Percentiles rank a stretch among this genome's conserved stretches.
These are phyloP conservation scores for Eurypyga helias DNA, from an alignment of 2,113 vertebrate genomes.

Conservation along the genomic window DNA sequence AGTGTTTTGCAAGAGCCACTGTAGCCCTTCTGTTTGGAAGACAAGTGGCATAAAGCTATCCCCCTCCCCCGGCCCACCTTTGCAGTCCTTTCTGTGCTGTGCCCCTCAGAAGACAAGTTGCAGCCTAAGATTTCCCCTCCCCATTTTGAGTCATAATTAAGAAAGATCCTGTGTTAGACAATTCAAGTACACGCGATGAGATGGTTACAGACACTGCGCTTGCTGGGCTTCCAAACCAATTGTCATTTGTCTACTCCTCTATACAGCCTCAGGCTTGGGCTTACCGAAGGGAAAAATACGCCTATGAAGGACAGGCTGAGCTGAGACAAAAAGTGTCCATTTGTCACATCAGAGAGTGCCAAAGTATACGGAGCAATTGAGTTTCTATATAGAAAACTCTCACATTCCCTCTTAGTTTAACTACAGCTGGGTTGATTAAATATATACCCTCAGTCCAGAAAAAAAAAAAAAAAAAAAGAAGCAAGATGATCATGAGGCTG, in stretches of 20 bases:
- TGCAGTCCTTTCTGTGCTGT: neutral
- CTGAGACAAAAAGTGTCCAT: neutral
- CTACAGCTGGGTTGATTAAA: neutral
- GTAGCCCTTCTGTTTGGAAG: neutral
- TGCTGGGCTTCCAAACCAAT: neutral
- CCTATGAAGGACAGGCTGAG: neutral
- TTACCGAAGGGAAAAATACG: neutral
- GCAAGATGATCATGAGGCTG: neutral
- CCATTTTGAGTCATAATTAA: neutral
- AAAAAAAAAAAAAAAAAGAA: no score
- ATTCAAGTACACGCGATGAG: neutral
- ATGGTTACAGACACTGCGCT: neutral
- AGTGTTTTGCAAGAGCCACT: constrained; percentile 10
- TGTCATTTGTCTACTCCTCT: neutral
- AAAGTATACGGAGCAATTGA: neutral
- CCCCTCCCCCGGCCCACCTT: neutral
- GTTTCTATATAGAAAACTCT: neutral
- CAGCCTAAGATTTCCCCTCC: neutral
- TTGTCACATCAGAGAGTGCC: neutral
- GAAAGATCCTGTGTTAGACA: neutral
- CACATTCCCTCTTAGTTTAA: neutral
- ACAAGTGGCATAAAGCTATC: neutral
- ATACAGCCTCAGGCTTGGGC: neutral
- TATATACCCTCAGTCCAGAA: neutral
- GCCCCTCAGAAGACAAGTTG: neutral